These are phyloP conservation scores for Parazoanthus darwini DNA, from an alignment of 92 coral and sea anemone species.

Conservation along the genomic window DNA sequence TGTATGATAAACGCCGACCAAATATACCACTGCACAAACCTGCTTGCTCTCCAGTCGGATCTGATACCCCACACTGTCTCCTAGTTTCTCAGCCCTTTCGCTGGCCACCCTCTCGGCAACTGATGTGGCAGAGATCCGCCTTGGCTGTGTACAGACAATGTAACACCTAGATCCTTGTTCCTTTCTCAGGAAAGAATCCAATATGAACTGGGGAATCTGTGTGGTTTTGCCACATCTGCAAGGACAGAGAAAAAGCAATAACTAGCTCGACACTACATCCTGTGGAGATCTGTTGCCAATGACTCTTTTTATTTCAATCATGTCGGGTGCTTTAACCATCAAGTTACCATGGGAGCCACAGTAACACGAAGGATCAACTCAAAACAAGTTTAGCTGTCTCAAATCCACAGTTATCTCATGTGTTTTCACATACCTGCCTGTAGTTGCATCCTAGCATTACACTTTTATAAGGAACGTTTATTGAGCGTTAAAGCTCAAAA, in stretches of 20 bases:
- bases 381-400: too few species aligned
- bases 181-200: constrained; percentile 52
- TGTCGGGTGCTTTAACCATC: too few species aligned
- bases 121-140: constrained; percentile 84
- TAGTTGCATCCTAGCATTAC: too few species aligned
- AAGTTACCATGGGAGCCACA: too few species aligned
- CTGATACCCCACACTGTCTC: constrained; percentile 81
- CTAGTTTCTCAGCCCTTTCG: constrained; percentile 83
- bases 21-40: constrained; percentile 39
- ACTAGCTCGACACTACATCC: neutral
- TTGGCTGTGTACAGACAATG: constrained; percentile 83
- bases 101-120: constrained; percentile 86
- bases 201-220: constrained; percentile 86
- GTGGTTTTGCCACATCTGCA: constrained; percentile 88
- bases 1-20: too few species aligned
- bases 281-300: neutral
- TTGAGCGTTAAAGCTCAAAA: too few species aligned
- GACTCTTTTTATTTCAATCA: too few species aligned
- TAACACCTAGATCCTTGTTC: constrained; percentile 75
- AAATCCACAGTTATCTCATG: too few species aligned
- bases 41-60: constrained; percentile 84
- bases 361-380: too few species aligned
- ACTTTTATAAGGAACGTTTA: too few species aligned
- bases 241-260: neutral
- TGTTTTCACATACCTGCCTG: too few species aligned